phyloP scores from a whole-genome alignment of 1,140 invertebrate genomes.

The Dysdera silvatica region DNA sequence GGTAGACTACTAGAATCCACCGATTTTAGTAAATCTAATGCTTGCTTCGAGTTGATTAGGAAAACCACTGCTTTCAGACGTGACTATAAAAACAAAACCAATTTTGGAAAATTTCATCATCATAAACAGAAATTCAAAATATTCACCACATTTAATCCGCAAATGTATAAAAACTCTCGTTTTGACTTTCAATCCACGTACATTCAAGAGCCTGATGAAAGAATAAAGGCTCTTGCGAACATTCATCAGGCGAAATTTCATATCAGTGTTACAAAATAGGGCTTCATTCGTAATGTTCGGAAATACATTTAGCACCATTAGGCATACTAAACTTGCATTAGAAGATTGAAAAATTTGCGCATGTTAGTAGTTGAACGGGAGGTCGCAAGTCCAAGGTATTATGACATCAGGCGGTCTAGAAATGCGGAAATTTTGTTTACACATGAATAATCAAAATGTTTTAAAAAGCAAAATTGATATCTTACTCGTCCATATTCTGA shows the following conservation, averaged over 20 bases:
- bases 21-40: neutral
- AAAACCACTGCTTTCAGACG: conserved; percentile 22
- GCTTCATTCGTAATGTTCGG: too few relatives aligned
- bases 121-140: neutral
- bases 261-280: too few relatives aligned
- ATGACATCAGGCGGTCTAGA: too few relatives aligned
- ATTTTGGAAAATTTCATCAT: neutral
- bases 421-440: too few relatives aligned
- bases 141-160: neutral
- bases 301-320: too few relatives aligned
- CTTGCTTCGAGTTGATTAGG: conserved; percentile 5
- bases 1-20: neutral
- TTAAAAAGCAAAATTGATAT: too few relatives aligned
- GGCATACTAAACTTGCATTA: too few relatives aligned
- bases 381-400: too few relatives aligned
- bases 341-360: too few relatives aligned
- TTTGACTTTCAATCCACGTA: neutral
- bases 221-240: neutral
- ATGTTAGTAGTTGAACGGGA: too few relatives aligned
- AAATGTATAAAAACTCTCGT: neutral
- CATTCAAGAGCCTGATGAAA: neutral
- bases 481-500: conserved; percentile 14
- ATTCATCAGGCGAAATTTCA: too few relatives aligned
- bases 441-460: too few relatives aligned
- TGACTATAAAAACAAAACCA: neutral